These are phyloP conservation scores for Trachelus tabidus DNA, from an alignment of 2,888 invertebrate genomes.

Conservation along the genomic window DNA sequence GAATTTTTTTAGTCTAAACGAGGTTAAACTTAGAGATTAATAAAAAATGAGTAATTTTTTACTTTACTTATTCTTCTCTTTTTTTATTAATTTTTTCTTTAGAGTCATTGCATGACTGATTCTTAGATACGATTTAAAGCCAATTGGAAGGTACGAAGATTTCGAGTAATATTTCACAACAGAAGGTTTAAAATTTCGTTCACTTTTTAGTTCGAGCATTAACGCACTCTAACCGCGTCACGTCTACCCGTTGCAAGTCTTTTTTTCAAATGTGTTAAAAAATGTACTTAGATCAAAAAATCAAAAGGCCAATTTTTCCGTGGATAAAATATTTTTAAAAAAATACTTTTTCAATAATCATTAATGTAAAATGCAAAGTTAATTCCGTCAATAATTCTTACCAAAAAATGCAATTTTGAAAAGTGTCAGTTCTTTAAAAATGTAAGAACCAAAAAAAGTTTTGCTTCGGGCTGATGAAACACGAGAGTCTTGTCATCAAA, in stretches of 20 bases:
- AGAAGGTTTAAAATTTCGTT: neutral
- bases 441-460: neutral
- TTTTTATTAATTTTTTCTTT: constrained; percentile 34
- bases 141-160: constrained; percentile 59
- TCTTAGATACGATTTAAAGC: constrained; percentile 58
- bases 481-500: constrained; percentile 21
- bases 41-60: neutral
- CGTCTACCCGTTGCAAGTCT: neutral
- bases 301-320: neutral
- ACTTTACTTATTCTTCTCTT: neutral
- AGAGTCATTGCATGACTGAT: constrained; percentile 59
- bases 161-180: constrained; percentile 22
- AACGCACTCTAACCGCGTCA: neutral
- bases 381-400: neutral
- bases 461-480: neutral
- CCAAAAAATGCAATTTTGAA: too few species aligned
- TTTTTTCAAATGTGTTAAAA: neutral
- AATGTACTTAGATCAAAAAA: neutral
- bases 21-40: neutral
- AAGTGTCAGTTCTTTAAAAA: neutral
- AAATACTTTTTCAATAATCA: neutral
- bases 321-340: neutral
- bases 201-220: neutral
- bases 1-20: neutral
- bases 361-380: neutral